Evolutionary conservation across 2,888 invertebrate species (phyloP), one percentile per base, ranked within the genome.

Genomic region (Neoaliturus tenellus): DNA sequence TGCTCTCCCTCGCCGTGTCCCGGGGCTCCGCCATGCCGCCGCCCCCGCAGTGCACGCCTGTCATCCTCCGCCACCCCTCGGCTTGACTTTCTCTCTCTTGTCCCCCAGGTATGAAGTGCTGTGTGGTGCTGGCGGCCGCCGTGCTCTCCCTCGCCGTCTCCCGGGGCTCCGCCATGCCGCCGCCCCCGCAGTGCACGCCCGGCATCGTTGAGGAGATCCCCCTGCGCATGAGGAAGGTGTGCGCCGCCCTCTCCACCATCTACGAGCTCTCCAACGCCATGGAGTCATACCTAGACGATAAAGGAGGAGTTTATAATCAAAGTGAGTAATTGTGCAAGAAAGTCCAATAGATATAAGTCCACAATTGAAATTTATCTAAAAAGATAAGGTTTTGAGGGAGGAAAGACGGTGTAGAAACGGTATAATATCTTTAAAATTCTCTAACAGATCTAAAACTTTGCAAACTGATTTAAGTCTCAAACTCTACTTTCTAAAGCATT

Each of bases 201-300:
- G 92, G 92, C 0, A 91, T 92, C 78, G 87, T 93, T 0, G 93
- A 94, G 85, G 93, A 94, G 87, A 92, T 94, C 88, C 93, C 94
- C 0, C 92, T 93, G 33, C 92, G 93, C 87, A 92, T 94, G 71
- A 92, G 94, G 86, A 91, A 91, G 87, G 93, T 94, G 90, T 95
- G 94, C 89, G 92, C 92, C 87, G 93, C 94, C 6, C 92, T 95
- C n/a, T 93, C 93, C 88, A 94, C 93, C 87, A 92, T 94, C 91
- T 92, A 93, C 71, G 93, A 94, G 87, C 92, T 94, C 78, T 90
- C 91, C 33, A 93, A 93, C 81, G 94, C 93, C 6, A 93, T 94
- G 90, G 94, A 94, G 86, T 90, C 90, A 85, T 91, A 86, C 90
- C 92, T 88, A 90, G 93, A 87, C 91, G 93, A 89, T 90, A 93